Evolutionary conservation across 2,797 vertebrate genomes (phyloP), one percentile per base, ranked within the genome.

Genomic region (Sebastes cheni): DNA sequence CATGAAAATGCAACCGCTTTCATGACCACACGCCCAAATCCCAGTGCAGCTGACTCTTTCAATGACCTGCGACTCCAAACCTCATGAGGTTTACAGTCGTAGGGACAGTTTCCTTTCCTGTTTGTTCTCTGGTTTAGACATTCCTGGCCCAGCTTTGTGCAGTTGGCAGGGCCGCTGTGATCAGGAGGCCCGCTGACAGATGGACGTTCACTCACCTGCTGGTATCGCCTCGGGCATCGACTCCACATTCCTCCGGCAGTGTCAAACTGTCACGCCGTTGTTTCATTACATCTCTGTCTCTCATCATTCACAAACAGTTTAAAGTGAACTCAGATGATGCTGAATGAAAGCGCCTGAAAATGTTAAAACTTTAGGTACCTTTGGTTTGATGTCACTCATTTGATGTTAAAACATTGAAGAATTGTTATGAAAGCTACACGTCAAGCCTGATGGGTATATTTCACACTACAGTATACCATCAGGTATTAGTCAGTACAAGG

Each of bases 131-230:
- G 56, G 60, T 81, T 83, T 30, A 84, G 56, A 80, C 86, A 91
- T 93, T 91, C 88, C 83, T 85, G 58, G 36, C 56, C 32, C 1
- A 70, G 61, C 71, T 84, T 78, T 88, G 77, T 71, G 82, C 88
- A 84, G 75, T 88, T 88, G 72, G 83, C 86, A 81, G 77, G n/a
- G 67, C 81, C 46, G 68, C 91, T 92, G 86, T 91, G 92, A 94
- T 94, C 90, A 87, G 82, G 80, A 84, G 69, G 59, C 58, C 76
- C 66, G 90, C 83, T 94, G 93, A 95, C 83, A 94, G 94, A 94
- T 27, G 55, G 82, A 85, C 70, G 58, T 89, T 91, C 92, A 88
- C 91, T 92, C 90, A 93, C 91, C 94, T 94, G 92, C 86, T 82
- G 82, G 71, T 91, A 92, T 92, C 86, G 69, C 87, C 85, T 75